A percentile compares a stretch with the other conserved stretches of the same genome.
Conservation (phyloP, 2,888 invertebrate species). For the Lasiommata megera region DNA sequence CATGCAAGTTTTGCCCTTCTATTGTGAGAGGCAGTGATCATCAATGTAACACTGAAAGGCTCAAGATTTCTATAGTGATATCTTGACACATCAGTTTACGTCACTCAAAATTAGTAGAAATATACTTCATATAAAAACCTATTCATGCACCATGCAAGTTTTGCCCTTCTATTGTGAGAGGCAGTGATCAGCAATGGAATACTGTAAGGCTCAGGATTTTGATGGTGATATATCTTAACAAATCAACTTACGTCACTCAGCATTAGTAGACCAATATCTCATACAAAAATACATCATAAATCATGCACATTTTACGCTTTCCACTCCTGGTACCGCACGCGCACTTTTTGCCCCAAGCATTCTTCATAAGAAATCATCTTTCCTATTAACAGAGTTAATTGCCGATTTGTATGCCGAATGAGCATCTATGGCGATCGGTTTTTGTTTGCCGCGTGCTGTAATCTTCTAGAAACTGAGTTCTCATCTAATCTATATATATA, state of each 20-base stretch:
- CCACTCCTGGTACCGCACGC: constrained; percentile 55
- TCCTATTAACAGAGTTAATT: constrained; percentile 69
- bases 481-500: constrained; percentile 1
- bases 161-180: too few species aligned
- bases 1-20: too few species aligned
- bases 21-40: too few species aligned
- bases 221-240: constrained; percentile 12
- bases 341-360: constrained; percentile 62
- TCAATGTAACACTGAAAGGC: too few species aligned
- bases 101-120: too few species aligned
- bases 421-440: constrained; percentile 43
- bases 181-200: too few species aligned
- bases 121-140: too few species aligned
- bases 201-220: too few species aligned
- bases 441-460: constrained; percentile 26
- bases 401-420: constrained; percentile 57
- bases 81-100: too few species aligned
- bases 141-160: too few species aligned
- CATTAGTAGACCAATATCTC: constrained; percentile 26
- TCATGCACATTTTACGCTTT: constrained; percentile 65
- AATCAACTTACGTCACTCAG: constrained; percentile 15
- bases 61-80: too few species aligned
- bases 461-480: constrained; percentile 18
- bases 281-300: constrained; percentile 29
- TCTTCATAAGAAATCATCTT: constrained; percentile 66